phyloP scores from a whole-genome alignment of 2,797 vertebrate species.

The Sebastes oblongus region DNA sequence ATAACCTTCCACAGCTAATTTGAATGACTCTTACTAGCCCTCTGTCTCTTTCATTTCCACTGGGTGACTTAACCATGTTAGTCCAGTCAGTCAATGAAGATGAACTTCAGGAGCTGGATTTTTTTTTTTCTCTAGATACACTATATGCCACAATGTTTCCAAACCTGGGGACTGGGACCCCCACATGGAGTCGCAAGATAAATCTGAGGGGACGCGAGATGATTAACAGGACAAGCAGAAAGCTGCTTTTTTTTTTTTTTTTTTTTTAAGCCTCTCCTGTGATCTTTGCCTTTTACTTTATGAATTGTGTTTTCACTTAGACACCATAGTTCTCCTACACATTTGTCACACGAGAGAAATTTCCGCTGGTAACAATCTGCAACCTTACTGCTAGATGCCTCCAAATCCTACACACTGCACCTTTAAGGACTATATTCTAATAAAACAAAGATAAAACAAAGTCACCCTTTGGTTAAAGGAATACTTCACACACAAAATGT shows the following conservation, averaged over 20 bases:
- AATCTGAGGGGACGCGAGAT: not conserved
- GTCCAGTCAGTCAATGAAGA: constrained; percentile 35
- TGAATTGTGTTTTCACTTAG: not conserved
- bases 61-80: constrained; percentile 43
- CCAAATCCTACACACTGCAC: too few relatives aligned
- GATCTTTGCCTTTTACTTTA: not conserved
- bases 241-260: not conserved
- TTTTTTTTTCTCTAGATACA: not conserved
- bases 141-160: not conserved
- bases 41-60: constrained; percentile 27
- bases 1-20: constrained; percentile 41
- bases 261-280: not conserved
- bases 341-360: too few relatives aligned
- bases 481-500: too few relatives aligned
- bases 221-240: not conserved
- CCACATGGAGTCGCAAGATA: not conserved
- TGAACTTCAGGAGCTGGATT: constrained; percentile 2
- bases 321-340: not conserved
- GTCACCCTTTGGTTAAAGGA: too few relatives aligned
- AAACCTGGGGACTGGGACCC: not conserved
- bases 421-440: not conserved
- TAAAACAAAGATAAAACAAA: not conserved
- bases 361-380: too few relatives aligned
- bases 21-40: constrained; percentile 14
- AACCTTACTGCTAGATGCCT: too few relatives aligned